Conservation (phyloP, 2,113 vertebrate species). For the Zootoca vivipara region DNA sequence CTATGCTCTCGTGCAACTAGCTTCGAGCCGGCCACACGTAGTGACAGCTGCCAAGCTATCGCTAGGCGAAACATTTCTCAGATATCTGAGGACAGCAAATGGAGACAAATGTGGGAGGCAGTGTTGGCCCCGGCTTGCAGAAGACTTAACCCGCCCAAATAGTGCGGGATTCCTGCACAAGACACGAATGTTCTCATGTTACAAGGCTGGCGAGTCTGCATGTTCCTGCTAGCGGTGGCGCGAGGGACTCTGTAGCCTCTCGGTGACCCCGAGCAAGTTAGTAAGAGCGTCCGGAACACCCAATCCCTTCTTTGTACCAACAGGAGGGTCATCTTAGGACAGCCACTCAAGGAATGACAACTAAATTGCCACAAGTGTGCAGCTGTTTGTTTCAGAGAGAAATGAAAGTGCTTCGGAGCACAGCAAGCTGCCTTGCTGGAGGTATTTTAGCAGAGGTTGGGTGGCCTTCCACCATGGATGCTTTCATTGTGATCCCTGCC, state of each 20-base stretch:
- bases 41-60: neutral
- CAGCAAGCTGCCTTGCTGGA: no score
- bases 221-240: no score
- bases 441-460: no score
- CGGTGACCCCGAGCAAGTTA: neutral
- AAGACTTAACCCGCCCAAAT: neutral
- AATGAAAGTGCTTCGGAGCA: no score
- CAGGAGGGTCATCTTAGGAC: slow-evolving; percentile 6
- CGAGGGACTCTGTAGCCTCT: neutral
- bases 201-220: neutral
- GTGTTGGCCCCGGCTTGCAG: no score
- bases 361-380: neutral
- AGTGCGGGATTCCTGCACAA: neutral
- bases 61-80: neutral
- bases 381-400: neutral
- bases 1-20: neutral
- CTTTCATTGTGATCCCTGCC: no score
- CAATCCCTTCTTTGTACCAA: neutral
- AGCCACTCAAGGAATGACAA: neutral
- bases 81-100: neutral
- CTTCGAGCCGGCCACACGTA: neutral
- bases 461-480: no score
- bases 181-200: neutral
- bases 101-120: neutral
- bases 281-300: neutral